phyloP scores from a whole-genome alignment of 1,140 invertebrate species.

The Zaprionus taronus region DNA sequence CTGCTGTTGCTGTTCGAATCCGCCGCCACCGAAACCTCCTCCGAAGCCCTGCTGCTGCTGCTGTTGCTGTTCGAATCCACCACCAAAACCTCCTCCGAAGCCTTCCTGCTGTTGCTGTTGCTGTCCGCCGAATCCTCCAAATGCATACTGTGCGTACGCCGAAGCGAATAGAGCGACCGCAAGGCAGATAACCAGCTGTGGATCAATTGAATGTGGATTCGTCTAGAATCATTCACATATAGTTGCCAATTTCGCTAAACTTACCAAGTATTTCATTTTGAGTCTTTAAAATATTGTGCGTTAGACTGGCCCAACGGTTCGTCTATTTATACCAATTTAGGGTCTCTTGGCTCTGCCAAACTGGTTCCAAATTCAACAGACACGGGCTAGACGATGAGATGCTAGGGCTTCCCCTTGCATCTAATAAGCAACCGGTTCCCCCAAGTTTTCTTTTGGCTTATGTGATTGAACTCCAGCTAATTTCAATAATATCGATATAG shows the following conservation, averaged over 20 bases:
- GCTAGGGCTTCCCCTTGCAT: neutral
- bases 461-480: neutral
- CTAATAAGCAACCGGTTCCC: neutral
- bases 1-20: neutral
- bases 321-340: slow-evolving; percentile 1
- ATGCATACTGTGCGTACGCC: neutral
- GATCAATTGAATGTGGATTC: neutral
- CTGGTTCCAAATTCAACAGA: neutral
- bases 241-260: neutral
- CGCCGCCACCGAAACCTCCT: too few relatives aligned
- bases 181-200: slow-evolving; percentile 1
- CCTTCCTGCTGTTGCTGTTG: neutral
- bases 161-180: neutral
- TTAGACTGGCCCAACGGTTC: neutral
- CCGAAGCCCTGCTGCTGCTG: neutral
- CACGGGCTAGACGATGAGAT: neutral
- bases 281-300: neutral
- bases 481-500: neutral
- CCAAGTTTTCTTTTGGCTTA: neutral
- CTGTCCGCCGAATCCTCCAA: neutral
- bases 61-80: neutral
- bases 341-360: neutral
- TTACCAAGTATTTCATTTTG: slow-evolving; percentile 6
- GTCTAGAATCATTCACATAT: neutral
- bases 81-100: neutral